Percentiles rank a stretch among this genome's conserved stretches.
These are phyloP conservation scores for Pachypsylla venusta DNA, from an alignment of 1,140 invertebrate species.

Conservation along the genomic window DNA sequence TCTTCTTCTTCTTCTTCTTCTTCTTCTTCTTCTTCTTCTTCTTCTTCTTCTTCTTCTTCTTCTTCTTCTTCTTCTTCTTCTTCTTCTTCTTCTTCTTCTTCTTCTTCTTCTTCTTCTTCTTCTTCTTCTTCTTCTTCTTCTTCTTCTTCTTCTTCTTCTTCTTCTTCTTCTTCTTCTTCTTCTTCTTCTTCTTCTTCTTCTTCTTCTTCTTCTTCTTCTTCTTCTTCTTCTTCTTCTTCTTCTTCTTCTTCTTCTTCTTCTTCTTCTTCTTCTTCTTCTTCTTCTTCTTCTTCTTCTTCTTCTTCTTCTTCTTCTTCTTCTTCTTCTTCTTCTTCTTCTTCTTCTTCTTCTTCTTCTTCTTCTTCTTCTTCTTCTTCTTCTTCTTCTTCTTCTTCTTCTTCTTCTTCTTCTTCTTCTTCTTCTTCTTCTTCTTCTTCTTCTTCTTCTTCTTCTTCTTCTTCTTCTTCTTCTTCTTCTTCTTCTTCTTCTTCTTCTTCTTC, in stretches of 20 bases:
- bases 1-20: background rate
- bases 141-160: background rate
- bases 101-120: conserved; percentile 10
- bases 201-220: conserved; percentile 1
- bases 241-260: background rate
- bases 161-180: conserved; percentile 14
- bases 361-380: background rate
- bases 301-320: background rate
- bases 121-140: conserved; percentile 9
- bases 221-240: conserved; percentile 15
- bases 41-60: background rate
- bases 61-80: background rate
- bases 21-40: background rate
- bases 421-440: background rate
- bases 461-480: background rate
- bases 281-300: background rate
- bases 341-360: background rate
- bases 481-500: background rate
- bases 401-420: background rate
- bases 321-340: background rate
- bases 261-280: background rate
- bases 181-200: conserved; percentile 15
- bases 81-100: conserved; percentile 8
- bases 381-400: background rate
- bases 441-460: background rate